Base-by-base conservation (phyloP, 2,888 invertebrate genomes). In the Erebia epiphron region DNA sequence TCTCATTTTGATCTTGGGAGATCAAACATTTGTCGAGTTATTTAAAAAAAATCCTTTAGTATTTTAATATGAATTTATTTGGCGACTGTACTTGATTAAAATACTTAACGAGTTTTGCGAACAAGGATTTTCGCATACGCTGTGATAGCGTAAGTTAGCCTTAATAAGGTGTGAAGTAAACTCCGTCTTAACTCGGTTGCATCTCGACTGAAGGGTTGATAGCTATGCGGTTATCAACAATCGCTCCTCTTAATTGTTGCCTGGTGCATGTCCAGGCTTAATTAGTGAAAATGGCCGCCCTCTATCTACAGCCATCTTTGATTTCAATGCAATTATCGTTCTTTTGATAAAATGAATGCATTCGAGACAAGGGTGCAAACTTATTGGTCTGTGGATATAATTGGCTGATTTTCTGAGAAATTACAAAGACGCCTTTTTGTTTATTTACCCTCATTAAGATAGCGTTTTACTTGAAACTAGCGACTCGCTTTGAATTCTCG, bases 271-370 rank as follows among this genome's bases (percentile, higher is more conserved):
- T 92, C 81, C 82, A 83, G 80, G 83, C 84, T 93, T 93, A 92
- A 93, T 93, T 92, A 93, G 91, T 88, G 91, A 90, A 91, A 90
- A 91, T 91, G 87, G 87, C 82, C 86, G 78, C 79, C 79, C 81
- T 79, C 81, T 92, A 91, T 92, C 91, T 80, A 5, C 80, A 75
- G 81, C 80, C 85, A 91, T 92, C 92, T 91, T 89, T 89, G 92
- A 91, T 91, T 91, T 91, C 87, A 91, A 92, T 91, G 90, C 91
- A 91, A 89, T 92, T 92, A 90, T 92, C 91, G 90, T 90, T 86
- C 87, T 83, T 82, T 80, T 86, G 89, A 91, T 91, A 90, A 89
- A 88, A 79, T 81, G 82, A 83, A 77, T 79, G 80, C 77, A 80
- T 86, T 83, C 77, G 70, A 73, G 75, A 75, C 74, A 72, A 75